These are phyloP conservation scores for Ormyrus thymus DNA, from an alignment of 2,888 invertebrate genomes.

Conservation along the genomic window DNA sequence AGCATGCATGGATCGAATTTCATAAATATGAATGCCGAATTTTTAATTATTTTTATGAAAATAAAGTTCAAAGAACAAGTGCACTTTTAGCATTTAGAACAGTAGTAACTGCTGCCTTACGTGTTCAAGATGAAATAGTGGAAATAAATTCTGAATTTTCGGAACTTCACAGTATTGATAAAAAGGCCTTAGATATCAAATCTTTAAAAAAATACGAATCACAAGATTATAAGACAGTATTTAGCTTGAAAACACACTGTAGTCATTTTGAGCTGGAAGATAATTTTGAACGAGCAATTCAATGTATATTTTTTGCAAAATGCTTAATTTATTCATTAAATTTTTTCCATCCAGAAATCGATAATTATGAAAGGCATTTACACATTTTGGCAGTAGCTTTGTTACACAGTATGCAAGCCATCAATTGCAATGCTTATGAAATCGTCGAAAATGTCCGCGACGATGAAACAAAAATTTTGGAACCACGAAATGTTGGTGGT, in stretches of 20 bases:
- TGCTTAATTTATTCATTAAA: slow-evolving; percentile 68
- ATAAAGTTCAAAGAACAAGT: slow-evolving; percentile 49
- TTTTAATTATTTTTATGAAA: slow-evolving; percentile 66
- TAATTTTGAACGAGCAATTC: slow-evolving; percentile 70
- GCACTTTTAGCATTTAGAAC: slow-evolving; percentile 68
- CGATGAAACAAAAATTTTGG: slow-evolving; percentile 63
- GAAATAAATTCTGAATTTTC: slow-evolving; percentile 43
- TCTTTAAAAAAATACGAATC: slow-evolving; percentile 60
- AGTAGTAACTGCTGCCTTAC: slow-evolving; percentile 61
- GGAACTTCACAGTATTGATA: slow-evolving; percentile 44
- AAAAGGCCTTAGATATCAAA: slow-evolving; percentile 17
- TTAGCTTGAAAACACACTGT: slow-evolving; percentile 71
- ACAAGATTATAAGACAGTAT: slow-evolving; percentile 70
- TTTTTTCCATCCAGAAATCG: slow-evolving; percentile 56
- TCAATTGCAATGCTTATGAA: slow-evolving; percentile 76
- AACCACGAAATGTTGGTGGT: slow-evolving; percentile 73
- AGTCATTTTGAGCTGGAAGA: slow-evolving; percentile 65
- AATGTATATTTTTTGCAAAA: slow-evolving; percentile 73
- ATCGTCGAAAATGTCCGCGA: slow-evolving; percentile 72
- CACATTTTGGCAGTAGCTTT: slow-evolving; percentile 67
- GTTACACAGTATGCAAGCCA: slow-evolving; percentile 74
- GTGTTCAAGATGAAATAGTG: slow-evolving; percentile 8
- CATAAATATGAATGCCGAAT: slow-evolving; percentile 73
- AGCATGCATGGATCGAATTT: slow-evolving; percentile 67
- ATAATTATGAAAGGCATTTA: slow-evolving; percentile 60